Base-by-base conservation (phyloP, 2,113 vertebrate species). In the Lanius ludovicianus region DNA sequence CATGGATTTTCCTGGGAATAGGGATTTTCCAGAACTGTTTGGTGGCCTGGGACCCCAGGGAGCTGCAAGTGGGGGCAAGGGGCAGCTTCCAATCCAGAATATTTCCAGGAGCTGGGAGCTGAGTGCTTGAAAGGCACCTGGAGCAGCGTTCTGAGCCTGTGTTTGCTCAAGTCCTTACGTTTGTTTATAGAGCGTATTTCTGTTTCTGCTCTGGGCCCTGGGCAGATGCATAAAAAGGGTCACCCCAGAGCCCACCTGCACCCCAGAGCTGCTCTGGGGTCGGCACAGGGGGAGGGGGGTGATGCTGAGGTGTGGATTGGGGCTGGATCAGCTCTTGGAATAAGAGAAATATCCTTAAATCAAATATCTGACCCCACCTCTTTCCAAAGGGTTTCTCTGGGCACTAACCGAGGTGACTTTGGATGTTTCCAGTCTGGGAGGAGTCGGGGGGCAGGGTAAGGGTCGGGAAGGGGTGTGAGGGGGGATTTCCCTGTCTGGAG, bases 321-420 rank as follows among this genome's bases (percentile, higher is more conserved):
- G 46, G 49, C 23, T 20, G 15, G n/a, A 14, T 3, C 46, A 46
- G 35, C 49, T 63, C 50, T 28, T 20, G 53, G 47, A 6, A 5
- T 7, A 3, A 15, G 4, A 18, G 22, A 37, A 73, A 44, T 2
- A 10, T 6, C n/a, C 80, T 25, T 9, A 46, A 69, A 52, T 1
- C 2, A 1, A 52, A 3, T 2, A 16, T 2, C 4, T 1, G 41
- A 19, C 2, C 9, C 8, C 2, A 1, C 4, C 13, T 18, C n/a
- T 30, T 27, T 4, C 46, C 78, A 13, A 42, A 39, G 41, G 47
- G 20, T 39, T 80, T 1, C 0, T 22, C 39, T 5, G 15, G 30
- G 13, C 24, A 25, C 62, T 44, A 12, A 12, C 11, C 0, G 3
- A 4, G 73, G 23, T 1, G 83, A 4, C 17, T 24, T 21, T 1